phyloP scores from a whole-genome alignment of 2,113 vertebrate genomes.

The Pagrus major region DNA sequence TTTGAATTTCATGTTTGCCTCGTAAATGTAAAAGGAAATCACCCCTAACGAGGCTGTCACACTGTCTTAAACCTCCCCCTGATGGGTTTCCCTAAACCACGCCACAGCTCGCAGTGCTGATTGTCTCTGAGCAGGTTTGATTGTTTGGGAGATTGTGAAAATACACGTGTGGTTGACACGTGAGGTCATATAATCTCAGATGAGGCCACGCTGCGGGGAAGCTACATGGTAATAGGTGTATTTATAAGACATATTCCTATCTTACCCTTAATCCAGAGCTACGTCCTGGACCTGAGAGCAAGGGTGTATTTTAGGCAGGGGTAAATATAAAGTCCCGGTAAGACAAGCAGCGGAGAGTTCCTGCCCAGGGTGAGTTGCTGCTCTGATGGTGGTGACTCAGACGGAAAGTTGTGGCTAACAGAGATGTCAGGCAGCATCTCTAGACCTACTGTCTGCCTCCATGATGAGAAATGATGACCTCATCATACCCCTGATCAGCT shows the following conservation, averaged over 20 bases:
- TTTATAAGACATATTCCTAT: slow-evolving; percentile 66
- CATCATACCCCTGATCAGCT: neutral
- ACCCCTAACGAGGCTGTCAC: slow-evolving; percentile 13
- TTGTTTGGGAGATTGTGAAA: slow-evolving; percentile 5
- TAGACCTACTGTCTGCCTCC: slow-evolving; percentile 24
- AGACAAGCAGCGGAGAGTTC: slow-evolving; percentile 28
- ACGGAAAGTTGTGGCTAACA: slow-evolving; percentile 1
- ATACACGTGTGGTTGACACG: slow-evolving; percentile 24
- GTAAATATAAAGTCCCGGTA: slow-evolving; percentile 73
- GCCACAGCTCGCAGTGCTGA: neutral
- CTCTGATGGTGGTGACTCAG: slow-evolving; percentile 35
- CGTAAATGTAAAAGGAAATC: slow-evolving; percentile 27
- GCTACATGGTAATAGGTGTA: slow-evolving; percentile 38
- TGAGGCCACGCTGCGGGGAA: neutral
- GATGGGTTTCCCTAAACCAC: neutral
- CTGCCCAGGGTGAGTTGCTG: slow-evolving; percentile 28
- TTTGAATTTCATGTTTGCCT: slow-evolving; percentile 34
- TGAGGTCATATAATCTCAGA: slow-evolving; percentile 27
- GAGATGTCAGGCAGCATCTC: slow-evolving; percentile 37
- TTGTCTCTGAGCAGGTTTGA: neutral
- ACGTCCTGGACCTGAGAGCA: slow-evolving; percentile 40
- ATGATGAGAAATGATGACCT: slow-evolving; percentile 11
- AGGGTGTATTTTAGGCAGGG: slow-evolving; percentile 78
- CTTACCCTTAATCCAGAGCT: slow-evolving; percentile 62
- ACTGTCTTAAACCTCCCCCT: neutral